Evolutionary conservation across 2,797 vertebrate genomes (phyloP).

Genomic region (Rhinichthys osculus): DNA sequence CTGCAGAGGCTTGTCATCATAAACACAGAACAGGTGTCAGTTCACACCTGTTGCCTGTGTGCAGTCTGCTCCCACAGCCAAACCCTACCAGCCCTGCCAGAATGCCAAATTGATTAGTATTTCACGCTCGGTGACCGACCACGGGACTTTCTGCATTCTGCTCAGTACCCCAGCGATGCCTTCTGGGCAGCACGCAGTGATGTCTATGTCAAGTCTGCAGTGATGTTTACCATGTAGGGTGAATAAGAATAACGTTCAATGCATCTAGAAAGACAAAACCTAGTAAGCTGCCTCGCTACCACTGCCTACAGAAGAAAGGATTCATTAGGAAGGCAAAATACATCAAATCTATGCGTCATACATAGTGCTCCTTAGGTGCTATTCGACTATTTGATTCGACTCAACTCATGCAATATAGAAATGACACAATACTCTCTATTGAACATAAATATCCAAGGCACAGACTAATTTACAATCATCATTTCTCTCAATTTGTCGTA

Average conservation of each 20-base stretch:
- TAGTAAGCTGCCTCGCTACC: background rate
- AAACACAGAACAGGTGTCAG: conserved; percentile 58
- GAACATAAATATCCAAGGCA: background rate
- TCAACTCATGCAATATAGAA: background rate
- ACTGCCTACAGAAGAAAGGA: background rate
- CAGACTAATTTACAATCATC: background rate
- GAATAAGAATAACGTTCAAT: background rate
- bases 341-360: background rate
- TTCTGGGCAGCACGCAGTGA: conserved; percentile 8
- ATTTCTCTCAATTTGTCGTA: background rate
- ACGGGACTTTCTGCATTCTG: conserved; percentile 13
- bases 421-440: background rate
- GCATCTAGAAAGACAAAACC: background rate
- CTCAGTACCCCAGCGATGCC: conserved; percentile 20
- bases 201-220: background rate
- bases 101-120: conserved; percentile 50
- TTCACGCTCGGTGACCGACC: conserved; percentile 7
- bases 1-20: conserved; percentile 37
- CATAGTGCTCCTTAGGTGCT: background rate
- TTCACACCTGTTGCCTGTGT: conserved; percentile 49
- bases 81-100: conserved; percentile 2
- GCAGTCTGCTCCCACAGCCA: conserved; percentile 37
- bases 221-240: background rate
- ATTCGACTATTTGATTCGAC: no score
- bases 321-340: background rate